Evolutionary conservation across 2,113 vertebrate species (phyloP).

Genomic region (Hypocryptadius cinnamomeus): DNA sequence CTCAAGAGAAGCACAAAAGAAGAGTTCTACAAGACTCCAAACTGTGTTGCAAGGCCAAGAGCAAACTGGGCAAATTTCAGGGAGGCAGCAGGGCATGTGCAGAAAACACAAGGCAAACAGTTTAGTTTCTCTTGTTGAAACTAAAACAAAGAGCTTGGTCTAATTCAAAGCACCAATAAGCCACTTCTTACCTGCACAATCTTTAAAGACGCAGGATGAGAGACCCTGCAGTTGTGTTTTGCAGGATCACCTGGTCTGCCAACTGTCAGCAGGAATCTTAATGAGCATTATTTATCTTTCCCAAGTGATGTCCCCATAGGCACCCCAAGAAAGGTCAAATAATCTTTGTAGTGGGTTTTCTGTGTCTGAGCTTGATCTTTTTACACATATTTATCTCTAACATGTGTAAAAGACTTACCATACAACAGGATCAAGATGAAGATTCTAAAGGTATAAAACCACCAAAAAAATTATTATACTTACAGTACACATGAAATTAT

Average conservation of each 20-base stretch:
- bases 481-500: neutral
- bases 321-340: neutral
- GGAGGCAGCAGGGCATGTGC: neutral
- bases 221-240: neutral
- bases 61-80: neutral
- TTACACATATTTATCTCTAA: no score
- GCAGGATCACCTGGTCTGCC: neutral
- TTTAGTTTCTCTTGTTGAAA: neutral
- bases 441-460: neutral
- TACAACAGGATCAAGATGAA: neutral
- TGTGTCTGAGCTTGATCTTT: neutral
- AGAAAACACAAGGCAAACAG: neutral
- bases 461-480: neutral
- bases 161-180: neutral
- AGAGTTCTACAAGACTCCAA: neutral
- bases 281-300: neutral
- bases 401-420: neutral
- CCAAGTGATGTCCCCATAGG: neutral
- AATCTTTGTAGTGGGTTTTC: neutral
- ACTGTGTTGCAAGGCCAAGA: neutral
- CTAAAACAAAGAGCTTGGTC: neutral
- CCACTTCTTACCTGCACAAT: neutral
- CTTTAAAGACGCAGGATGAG: neutral
- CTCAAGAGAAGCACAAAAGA: neutral
- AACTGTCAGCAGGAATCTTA: neutral